Evolutionary conservation across 2,888 invertebrate species (phyloP), one percentile per base, ranked within the genome.

Genomic region (Rosalia funebris): DNA sequence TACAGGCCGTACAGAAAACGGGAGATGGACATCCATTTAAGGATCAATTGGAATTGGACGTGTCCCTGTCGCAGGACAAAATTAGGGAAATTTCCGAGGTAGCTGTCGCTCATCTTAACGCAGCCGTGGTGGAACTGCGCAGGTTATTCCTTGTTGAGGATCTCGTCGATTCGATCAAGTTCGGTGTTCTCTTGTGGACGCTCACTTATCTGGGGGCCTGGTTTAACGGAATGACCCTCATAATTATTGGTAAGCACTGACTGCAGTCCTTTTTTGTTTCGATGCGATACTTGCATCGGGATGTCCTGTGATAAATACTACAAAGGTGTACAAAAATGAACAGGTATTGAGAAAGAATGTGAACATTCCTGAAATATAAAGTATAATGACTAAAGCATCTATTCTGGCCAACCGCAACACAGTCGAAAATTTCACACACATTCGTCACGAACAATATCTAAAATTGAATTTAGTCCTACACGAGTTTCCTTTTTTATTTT

Each of bases 171-270:
- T 95, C 95, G 70, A 87, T 95, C 77, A 95, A 98, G 88, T 98
- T 98, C 84, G 96, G 92, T 74, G 90, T 96, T 73, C 85, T 96
- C 77, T 87, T 98, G 81, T 98, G 97, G 97, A 91, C 93, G 77
- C 88, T 98, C 83, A 98, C 98, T 63, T 98, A 98, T 83, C 87
- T 98, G 77, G 98, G 98, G 78, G 91, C 96, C 77, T 98, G 96
- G 94, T 98, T 99, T 88, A 98, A 98, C 84, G 98, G 98, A 83
- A 94, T 98, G 91, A 97, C 98, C 74, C 90, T 99, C 76, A 90
- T 98, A 80, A 96, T 98, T 80, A 89, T 98, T 79, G 93, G 97
- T 96, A 81, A 83, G 87, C 78, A 37, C 4, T 34, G 42, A 1
- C n/a, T 37, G 37, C n/a, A n/a, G n/a, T n/a, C n/a, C n/a, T n/a